phyloP scores from a whole-genome alignment of 2,113 vertebrate genomes.

The Heliornis fulica region DNA sequence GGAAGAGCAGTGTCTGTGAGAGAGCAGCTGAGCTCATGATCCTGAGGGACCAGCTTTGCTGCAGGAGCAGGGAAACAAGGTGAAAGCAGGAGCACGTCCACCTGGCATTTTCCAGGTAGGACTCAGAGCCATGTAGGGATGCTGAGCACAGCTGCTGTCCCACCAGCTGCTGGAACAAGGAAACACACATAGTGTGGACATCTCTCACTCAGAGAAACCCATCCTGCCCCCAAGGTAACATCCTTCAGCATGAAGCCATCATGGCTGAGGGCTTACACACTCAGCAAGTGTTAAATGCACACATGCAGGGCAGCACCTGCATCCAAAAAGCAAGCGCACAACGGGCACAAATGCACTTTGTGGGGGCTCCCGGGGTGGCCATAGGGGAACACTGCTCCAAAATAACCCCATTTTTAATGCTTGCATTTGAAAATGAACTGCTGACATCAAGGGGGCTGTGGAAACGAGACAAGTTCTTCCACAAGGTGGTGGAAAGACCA shows the following conservation, averaged over 20 bases:
- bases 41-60: accelerated
- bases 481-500: neutral
- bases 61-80: neutral
- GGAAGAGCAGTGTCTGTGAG: neutral
- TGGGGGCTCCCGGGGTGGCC: accelerated
- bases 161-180: neutral
- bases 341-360: neutral
- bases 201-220: neutral
- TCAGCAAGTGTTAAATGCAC: neutral
- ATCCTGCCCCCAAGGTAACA: neutral
- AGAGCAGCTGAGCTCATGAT: no score
- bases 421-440: neutral
- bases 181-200: neutral
- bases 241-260: neutral
- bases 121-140: neutral
- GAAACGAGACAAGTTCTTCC: neutral
- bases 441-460: neutral
- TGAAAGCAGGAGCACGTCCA: neutral
- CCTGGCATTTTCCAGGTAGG: neutral
- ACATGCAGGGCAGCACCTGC: neutral
- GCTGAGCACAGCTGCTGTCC: neutral
- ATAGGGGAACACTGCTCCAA: neutral
- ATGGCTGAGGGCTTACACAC: accelerated
- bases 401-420: neutral
- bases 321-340: neutral